Conservation (phyloP, 2,888 invertebrate species). For the Conops quadrifasciatus region DNA sequence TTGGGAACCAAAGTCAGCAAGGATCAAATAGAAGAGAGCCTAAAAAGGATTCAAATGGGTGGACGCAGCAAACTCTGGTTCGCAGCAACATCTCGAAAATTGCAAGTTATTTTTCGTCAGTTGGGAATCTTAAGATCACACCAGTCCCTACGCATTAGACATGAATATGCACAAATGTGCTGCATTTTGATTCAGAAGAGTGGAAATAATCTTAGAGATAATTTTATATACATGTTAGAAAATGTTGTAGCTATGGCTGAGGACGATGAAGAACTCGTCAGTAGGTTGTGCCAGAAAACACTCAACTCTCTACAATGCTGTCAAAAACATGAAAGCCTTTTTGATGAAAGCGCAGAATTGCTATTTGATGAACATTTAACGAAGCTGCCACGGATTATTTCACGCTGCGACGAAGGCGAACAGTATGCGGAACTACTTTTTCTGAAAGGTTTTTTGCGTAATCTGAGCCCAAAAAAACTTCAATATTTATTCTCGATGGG, state of each 20-base stretch:
- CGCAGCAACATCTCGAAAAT: slow-evolving; percentile 55
- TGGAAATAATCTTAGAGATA: slow-evolving; percentile 71
- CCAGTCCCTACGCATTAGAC: slow-evolving; percentile 71
- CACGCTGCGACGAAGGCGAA: slow-evolving; percentile 73
- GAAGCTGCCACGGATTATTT: slow-evolving; percentile 72
- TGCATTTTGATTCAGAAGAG: slow-evolving; percentile 70
- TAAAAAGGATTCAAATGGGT: slow-evolving; percentile 51
- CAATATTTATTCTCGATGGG: slow-evolving; percentile 68
- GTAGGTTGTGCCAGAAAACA: slow-evolving; percentile 62
- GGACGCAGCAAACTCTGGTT: slow-evolving; percentile 64
- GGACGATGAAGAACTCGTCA: slow-evolving; percentile 71
- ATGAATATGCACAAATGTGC: slow-evolving; percentile 71
- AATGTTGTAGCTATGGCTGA: slow-evolving; percentile 74
- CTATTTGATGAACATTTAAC: slow-evolving; percentile 69
- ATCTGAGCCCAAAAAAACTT: slow-evolving; percentile 70
- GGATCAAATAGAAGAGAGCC: slow-evolving; percentile 48
- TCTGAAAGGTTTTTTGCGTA: slow-evolving; percentile 73
- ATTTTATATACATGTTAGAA: slow-evolving; percentile 72
- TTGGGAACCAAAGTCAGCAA: slow-evolving; percentile 44
- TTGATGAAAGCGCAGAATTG: slow-evolving; percentile 67
- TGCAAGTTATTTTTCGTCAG: slow-evolving; percentile 60
- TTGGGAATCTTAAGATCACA: slow-evolving; percentile 70
- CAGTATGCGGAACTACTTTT: slow-evolving; percentile 73
- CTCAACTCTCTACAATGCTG: slow-evolving; percentile 61
- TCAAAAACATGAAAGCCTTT: slow-evolving; percentile 46